Percentiles rank a stretch among this genome's conserved stretches.
phyloP scores from a whole-genome alignment of 2,797 vertebrate species.

The Neoniphon sammara region DNA sequence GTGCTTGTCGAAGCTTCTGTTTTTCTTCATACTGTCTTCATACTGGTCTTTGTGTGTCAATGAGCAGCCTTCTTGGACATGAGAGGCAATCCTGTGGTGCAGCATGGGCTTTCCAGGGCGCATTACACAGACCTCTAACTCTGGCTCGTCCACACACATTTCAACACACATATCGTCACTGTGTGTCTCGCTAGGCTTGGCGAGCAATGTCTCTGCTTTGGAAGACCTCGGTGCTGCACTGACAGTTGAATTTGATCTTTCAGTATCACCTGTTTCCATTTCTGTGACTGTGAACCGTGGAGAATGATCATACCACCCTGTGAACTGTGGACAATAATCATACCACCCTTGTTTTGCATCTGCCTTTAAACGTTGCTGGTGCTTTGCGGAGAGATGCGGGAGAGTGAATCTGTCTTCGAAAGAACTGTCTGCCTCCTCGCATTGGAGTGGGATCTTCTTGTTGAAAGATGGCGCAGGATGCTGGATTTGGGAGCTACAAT shows the following conservation, averaged over 20 bases:
- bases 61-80: constrained; percentile 43
- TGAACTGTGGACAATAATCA: constrained; percentile 58
- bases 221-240: constrained; percentile 78
- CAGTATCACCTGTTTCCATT: constrained; percentile 56
- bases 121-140: constrained; percentile 42
- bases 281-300: constrained; percentile 56
- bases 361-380: constrained; percentile 59
- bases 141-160: constrained; percentile 92
- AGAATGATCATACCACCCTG: constrained; percentile 56
- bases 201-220: constrained; percentile 58
- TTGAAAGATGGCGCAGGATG: constrained; percentile 26
- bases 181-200: constrained; percentile 2
- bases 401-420: constrained; percentile 63
- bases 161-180: constrained; percentile 79
- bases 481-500: constrained; percentile 28
- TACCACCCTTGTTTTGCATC: constrained; percentile 54
- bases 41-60: constrained; percentile 18
- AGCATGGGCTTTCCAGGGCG: constrained; percentile 58
- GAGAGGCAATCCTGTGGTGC: constrained; percentile 69
- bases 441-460: constrained; percentile 35
- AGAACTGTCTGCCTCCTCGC: constrained; percentile 38
- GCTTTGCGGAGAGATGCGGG: constrained; percentile 66
- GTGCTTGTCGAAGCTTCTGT: constrained; percentile 42
- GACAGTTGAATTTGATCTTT: constrained; percentile 51
- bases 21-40: constrained; percentile 42